Evolutionary conservation across 2,113 vertebrate genomes (phyloP).

Genomic region (Psittacara wagleri): DNA sequence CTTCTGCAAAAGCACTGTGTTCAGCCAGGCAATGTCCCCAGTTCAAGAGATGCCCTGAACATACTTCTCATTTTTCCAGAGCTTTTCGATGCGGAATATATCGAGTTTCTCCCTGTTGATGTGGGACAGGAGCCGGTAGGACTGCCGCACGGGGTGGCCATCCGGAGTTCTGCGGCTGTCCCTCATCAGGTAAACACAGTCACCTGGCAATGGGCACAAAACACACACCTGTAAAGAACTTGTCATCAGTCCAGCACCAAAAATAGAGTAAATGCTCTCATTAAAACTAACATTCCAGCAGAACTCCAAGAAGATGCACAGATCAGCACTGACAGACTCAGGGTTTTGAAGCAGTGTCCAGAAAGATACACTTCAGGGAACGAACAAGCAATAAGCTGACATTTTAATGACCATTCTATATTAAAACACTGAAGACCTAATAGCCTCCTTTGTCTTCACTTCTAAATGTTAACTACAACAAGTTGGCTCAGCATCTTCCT

Average conservation of each 20-base stretch:
- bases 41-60: not conserved
- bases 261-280: not conserved
- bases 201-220: slow-evolving; percentile 77
- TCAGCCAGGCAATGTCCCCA: not conserved
- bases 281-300: not conserved
- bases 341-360: not conserved
- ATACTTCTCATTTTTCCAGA: slow-evolving; percentile 99
- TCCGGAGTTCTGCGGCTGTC: slow-evolving; percentile 93
- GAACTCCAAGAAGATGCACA: not conserved
- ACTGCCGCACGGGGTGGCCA: slow-evolving; percentile 93
- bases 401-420: not conserved
- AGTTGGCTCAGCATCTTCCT: not conserved
- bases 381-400: not conserved
- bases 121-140: slow-evolving; percentile 92
- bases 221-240: not conserved
- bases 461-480: not conserved
- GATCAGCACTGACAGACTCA: not conserved
- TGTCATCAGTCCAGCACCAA: not conserved
- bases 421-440: not conserved
- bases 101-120: slow-evolving; percentile 96
- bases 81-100: slow-evolving; percentile 98
- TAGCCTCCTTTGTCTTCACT: not conserved
- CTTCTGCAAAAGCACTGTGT: not conserved
- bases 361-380: not conserved
- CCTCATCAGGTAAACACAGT: slow-evolving; percentile 97